Evolutionary conservation across 2,113 vertebrate genomes (phyloP).

Genomic region (Otocyon megalotis): DNA sequence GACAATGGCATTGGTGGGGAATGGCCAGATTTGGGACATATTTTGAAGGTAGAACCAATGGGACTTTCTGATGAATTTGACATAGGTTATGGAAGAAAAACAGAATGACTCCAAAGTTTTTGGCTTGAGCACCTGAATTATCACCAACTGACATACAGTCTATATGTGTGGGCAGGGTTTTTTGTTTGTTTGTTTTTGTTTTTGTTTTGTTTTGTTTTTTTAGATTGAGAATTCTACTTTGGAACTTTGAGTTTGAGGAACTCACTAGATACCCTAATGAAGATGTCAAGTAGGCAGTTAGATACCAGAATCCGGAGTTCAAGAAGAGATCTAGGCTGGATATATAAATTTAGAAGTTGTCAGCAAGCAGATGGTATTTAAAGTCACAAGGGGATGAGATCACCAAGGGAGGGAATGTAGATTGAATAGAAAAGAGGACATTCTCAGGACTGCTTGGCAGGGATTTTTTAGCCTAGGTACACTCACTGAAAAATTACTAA

Average conservation of each 20-base stretch:
- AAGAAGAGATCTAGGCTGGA: not conserved
- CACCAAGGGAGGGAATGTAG: not conserved
- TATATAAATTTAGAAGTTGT: not conserved
- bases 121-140: not conserved
- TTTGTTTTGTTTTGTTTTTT: not conserved
- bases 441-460: not conserved
- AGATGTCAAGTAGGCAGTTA: constrained; percentile 26
- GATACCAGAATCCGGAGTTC: not conserved
- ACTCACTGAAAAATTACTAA: not conserved
- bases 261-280: not conserved
- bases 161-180: not conserved
- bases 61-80: not conserved
- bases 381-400: not conserved
- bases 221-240: not conserved
- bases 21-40: not conserved
- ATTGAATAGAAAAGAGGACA: not conserved
- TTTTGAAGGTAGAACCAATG: not conserved
- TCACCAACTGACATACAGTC: not conserved
- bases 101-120: not conserved
- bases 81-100: constrained; percentile 2
- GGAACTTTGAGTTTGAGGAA: not conserved
- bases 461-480: constrained; percentile 34
- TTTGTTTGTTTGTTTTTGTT: not conserved
- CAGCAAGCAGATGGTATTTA: constrained; percentile 28
- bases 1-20: not conserved